A percentile compares a stretch with the other conserved stretches of the same genome.
Conservation (phyloP, 2,888 invertebrate genomes). For the Doris montereyensis region DNA sequence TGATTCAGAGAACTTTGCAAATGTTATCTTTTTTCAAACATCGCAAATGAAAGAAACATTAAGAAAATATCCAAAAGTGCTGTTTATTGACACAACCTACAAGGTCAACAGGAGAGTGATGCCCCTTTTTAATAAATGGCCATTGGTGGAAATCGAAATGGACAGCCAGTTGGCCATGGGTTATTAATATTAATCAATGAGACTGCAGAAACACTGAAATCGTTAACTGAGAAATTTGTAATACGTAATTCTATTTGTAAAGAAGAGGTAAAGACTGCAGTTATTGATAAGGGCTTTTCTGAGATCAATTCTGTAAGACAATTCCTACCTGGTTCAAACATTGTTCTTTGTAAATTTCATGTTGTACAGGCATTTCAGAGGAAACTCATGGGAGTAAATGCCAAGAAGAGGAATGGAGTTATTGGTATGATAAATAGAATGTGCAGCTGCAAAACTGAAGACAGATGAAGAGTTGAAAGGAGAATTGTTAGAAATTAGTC, state of each 20-base stretch:
- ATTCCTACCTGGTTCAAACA: background rate
- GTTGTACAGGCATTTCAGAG: background rate
- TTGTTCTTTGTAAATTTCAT: slow-evolving; percentile 4
- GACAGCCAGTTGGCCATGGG: background rate
- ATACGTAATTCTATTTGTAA: background rate
- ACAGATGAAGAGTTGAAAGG: too few relatives aligned
- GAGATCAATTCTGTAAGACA: background rate
- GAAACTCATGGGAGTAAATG: background rate
- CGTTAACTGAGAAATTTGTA: background rate
- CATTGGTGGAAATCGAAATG: background rate
- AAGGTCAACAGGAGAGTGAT: background rate
- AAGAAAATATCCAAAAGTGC: background rate
- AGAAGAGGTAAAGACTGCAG: background rate
- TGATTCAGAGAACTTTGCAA: background rate
- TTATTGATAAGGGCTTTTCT: background rate
- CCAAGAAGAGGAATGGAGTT: background rate
- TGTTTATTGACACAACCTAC: background rate
- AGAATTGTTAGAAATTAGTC: too few relatives aligned
- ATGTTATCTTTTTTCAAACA: background rate
- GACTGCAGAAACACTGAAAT: background rate
- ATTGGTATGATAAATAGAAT: background rate
- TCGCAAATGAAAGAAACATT: background rate
- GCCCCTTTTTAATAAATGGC: background rate
- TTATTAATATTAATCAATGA: background rate
- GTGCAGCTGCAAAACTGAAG: background rate